phyloP scores from a whole-genome alignment of 2,888 invertebrate species.

The Petrolisthes cinctipes region DNA sequence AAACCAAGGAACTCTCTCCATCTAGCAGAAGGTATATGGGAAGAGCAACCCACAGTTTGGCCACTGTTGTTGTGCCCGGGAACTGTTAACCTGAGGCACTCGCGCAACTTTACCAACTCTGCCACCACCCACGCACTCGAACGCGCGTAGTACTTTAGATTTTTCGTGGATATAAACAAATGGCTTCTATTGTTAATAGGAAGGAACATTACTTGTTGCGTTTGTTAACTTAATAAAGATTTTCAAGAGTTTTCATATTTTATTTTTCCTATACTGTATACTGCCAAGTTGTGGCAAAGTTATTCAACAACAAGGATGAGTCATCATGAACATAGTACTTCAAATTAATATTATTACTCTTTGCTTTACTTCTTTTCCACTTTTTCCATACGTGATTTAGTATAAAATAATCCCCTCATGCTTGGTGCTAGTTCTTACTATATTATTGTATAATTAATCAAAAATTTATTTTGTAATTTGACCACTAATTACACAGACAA shows the following conservation, averaged over 20 bases:
- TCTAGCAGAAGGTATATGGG: conserved; percentile 45
- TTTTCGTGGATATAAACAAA: conserved; percentile 66
- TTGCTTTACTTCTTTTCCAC: too few species aligned
- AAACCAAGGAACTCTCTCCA: conserved; percentile 53
- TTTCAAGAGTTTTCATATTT: conserved; percentile 64
- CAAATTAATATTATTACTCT: too few species aligned
- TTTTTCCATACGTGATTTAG: too few species aligned
- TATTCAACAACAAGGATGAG: too few species aligned
- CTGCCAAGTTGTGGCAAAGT: too few species aligned
- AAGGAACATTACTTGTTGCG: conserved; percentile 66
- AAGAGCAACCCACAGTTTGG: conserved; percentile 55
- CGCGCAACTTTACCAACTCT: conserved; percentile 52
- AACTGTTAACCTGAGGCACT: conserved; percentile 35
- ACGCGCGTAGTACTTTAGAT: conserved; percentile 64
- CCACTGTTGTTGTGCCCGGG: conserved; percentile 51
- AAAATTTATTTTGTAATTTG: too few species aligned
- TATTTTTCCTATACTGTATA: conserved; percentile 30
- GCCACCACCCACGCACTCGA: conserved; percentile 61
- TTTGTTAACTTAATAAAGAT: conserved; percentile 66
- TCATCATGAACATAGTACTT: too few species aligned
- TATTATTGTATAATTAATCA: too few species aligned
- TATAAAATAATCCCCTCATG: too few species aligned
- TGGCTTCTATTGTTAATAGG: conserved; percentile 66
- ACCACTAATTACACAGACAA: too few species aligned
- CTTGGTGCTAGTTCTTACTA: too few species aligned